These are phyloP conservation scores for Capitulum mitella DNA, from an alignment of 2,888 invertebrate genomes.

Conservation along the genomic window DNA sequence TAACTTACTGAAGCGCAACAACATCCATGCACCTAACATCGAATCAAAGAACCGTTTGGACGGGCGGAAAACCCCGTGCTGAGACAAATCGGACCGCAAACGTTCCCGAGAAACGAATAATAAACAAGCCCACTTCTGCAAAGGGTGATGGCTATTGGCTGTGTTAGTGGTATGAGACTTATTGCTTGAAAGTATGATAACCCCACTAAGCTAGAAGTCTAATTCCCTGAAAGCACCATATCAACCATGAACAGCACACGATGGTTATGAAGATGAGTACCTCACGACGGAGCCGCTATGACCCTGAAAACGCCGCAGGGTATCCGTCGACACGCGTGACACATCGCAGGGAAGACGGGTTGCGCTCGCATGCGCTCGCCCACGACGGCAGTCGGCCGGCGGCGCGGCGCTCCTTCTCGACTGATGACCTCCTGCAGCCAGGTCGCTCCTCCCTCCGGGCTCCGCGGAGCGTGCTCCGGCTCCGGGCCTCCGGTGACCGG, in stretches of 20 bases:
- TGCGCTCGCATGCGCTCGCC: no score
- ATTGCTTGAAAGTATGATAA: slow-evolving; percentile 10
- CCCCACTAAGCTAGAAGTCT: slow-evolving; percentile 16
- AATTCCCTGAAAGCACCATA: slow-evolving; percentile 17
- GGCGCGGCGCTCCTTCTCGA: no score
- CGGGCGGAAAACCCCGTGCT: neutral
- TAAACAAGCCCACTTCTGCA: neutral
- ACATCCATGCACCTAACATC: slow-evolving; percentile 2
- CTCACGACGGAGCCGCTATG: neutral
- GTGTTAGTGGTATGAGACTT: slow-evolving; percentile 6
- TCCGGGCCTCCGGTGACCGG: no score
- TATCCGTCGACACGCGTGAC: neutral
- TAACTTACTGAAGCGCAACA: neutral
- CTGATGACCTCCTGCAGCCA: no score
- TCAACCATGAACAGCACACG: neutral
- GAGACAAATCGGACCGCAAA: neutral
- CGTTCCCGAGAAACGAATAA: neutral
- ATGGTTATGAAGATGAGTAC: slow-evolving; percentile 6
- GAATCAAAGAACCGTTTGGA: neutral
- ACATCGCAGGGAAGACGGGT: neutral
- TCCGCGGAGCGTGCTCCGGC: no score
- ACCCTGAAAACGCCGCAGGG: neutral
- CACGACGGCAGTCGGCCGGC: no score
- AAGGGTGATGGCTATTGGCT: neutral
- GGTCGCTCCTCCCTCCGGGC: no score